These are phyloP conservation scores for Agrotis puta DNA, from an alignment of 2,888 invertebrate species.

Conservation along the genomic window DNA sequence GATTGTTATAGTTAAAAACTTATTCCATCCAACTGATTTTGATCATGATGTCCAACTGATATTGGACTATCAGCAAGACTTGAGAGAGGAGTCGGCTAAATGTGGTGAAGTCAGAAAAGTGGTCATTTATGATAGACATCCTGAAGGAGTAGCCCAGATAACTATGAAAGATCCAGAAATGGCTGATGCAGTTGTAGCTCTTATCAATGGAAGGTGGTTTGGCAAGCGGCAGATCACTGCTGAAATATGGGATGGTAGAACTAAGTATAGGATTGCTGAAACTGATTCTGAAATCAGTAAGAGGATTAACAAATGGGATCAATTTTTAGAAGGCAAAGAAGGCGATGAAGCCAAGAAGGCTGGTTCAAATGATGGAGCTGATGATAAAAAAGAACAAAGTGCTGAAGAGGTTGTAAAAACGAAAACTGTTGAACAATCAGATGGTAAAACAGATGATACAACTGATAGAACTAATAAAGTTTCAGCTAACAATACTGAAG, in stretches of 20 bases:
- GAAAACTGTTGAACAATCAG: constrained; percentile 9
- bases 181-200: constrained; percentile 96
- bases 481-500: neutral
- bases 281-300: constrained; percentile 96
- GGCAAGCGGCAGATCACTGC: constrained; percentile 96
- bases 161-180: constrained; percentile 97
- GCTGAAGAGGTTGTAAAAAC: constrained; percentile 16
- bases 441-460: neutral
- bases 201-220: constrained; percentile 97
- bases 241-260: constrained; percentile 98
- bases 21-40: constrained; percentile 97
- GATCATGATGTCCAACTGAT: constrained; percentile 97
- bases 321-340: constrained; percentile 93
- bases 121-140: constrained; percentile 97
- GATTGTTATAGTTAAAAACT: constrained; percentile 97
- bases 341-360: constrained; percentile 62
- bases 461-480: neutral
- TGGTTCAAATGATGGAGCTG: constrained; percentile 15
- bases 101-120: constrained; percentile 98
- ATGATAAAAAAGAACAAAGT: constrained; percentile 37
- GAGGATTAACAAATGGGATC: constrained; percentile 96
- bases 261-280: constrained; percentile 97
- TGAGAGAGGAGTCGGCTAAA: constrained; percentile 97
- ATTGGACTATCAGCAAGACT: constrained; percentile 97
- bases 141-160: constrained; percentile 98